Base-by-base conservation (phyloP, 2,113 vertebrate genomes). In the Girardinichthys multiradiatus region DNA sequence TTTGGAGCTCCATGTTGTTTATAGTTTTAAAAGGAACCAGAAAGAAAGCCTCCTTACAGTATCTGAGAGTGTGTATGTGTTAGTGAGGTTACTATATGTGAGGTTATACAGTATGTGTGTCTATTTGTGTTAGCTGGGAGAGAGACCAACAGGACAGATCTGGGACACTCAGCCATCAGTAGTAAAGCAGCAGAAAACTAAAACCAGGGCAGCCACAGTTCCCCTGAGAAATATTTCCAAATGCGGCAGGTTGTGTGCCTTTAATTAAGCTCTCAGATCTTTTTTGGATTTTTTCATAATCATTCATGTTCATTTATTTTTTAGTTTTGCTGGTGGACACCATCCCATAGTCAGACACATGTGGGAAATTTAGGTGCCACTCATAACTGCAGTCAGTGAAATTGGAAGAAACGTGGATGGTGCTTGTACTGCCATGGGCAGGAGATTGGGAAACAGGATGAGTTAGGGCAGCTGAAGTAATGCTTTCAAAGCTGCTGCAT, bases 161-260 rank as follows among this genome's bases (percentile, higher is more conserved):
- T 90, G 81, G 91, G 90, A 88, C 90, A 88, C 45, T 61, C 69
- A 76, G 81, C 66, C 77, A 68, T 70, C 76, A 70, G 64, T 4
- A 42, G 82, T 68, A 65, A 77, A 74, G 68, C 54, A 70, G 59
- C 57, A 80, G 61, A 64, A 74, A 80, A 59, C 59, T 71, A 60
- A 90, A 90, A 90, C 78, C 86, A 89, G 91, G 81, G 72, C 91
- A 91, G 78, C 60, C 63, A 64, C 76, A 65, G 74, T 86, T 88
- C 88, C 83, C 83, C 80, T 17, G 66, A 87, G 79, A 76, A 84
- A 68, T 66, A 78, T 80, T 74, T 88, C 72, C 85, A 88, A 62
- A 81, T 70, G 79, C 79, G 84, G 72, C 82, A 78, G 86, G 86
- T 87, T 86, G 68, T 31, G 76, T 51, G 51, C 48, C 71, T 61